These are phyloP conservation scores for Graphium colonna DNA, from an alignment of 2,888 invertebrate species.

Conservation along the genomic window DNA sequence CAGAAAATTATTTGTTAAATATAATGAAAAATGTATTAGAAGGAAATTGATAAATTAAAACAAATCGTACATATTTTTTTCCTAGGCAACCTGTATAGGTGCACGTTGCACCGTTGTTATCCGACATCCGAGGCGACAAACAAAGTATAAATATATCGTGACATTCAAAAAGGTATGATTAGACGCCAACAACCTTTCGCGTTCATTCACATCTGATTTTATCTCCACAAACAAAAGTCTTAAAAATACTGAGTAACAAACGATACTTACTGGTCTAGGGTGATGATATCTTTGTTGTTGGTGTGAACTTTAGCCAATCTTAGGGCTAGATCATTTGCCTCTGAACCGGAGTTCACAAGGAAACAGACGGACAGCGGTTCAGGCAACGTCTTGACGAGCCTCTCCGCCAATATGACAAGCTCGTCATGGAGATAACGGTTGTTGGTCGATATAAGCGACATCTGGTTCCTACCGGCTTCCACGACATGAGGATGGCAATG, in stretches of 20 bases:
- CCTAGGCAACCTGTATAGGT: no score
- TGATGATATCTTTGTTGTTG: constrained; percentile 92
- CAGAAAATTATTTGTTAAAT: no score
- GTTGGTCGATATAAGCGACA: constrained; percentile 95
- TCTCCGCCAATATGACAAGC: constrained; percentile 93
- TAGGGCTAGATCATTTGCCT: constrained; percentile 98
- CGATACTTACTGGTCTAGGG: constrained; percentile 95
- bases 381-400: constrained; percentile 91
- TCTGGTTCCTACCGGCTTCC: constrained; percentile 93
- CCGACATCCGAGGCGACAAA: no score
- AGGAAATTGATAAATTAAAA: no score
- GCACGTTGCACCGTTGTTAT: neutral
- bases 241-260: constrained; percentile 18
- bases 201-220: neutral
- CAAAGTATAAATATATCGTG: neutral
- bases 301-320: constrained; percentile 94
- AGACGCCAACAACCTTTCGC: constrained; percentile 16
- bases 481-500: constrained; percentile 98
- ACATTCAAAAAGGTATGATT: neutral
- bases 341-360: constrained; percentile 99
- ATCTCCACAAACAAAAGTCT: neutral
- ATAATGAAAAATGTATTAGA: no score
- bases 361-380: constrained; percentile 93
- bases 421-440: constrained; percentile 98
- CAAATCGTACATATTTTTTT: no score